phyloP scores from a whole-genome alignment of 2,797 vertebrate species.

The Rousettus madagascariensis region DNA sequence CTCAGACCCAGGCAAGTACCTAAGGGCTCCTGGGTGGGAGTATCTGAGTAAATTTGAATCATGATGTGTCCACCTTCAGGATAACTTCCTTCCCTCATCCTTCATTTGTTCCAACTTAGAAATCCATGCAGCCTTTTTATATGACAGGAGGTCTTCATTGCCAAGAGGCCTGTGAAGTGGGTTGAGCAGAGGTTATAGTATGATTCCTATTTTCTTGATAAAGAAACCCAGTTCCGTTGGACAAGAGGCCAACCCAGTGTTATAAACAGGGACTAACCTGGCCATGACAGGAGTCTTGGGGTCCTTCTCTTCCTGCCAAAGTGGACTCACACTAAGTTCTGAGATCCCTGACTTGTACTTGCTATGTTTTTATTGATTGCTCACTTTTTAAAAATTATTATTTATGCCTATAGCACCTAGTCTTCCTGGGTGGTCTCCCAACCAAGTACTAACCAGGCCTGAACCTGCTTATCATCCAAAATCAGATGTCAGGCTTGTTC shows the following conservation, averaged over 20 bases:
- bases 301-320: not conserved
- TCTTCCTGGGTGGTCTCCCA: too few relatives aligned
- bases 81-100: not conserved
- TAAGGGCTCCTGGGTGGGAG: not conserved
- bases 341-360: fast-evolving
- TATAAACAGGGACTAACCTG: not conserved
- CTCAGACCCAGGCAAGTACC: not conserved
- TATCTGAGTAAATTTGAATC: not conserved
- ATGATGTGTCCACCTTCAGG: not conserved
- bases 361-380: not conserved
- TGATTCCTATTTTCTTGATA: not conserved
- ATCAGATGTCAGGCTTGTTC: too few relatives aligned
- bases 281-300: not conserved
- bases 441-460: too few relatives aligned
- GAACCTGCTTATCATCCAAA: too few relatives aligned
- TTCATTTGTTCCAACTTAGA: not conserved
- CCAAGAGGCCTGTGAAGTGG: not conserved
- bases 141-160: not conserved
- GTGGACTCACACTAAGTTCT: fast-evolving
- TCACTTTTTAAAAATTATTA: not conserved
- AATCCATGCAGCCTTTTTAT: not conserved
- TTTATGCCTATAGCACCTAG: too few relatives aligned
- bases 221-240: not conserved
- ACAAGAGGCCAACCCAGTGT: not conserved
- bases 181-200: not conserved